Conservation (phyloP, 2,888 invertebrate species). For the Agrotis exclamationis region DNA sequence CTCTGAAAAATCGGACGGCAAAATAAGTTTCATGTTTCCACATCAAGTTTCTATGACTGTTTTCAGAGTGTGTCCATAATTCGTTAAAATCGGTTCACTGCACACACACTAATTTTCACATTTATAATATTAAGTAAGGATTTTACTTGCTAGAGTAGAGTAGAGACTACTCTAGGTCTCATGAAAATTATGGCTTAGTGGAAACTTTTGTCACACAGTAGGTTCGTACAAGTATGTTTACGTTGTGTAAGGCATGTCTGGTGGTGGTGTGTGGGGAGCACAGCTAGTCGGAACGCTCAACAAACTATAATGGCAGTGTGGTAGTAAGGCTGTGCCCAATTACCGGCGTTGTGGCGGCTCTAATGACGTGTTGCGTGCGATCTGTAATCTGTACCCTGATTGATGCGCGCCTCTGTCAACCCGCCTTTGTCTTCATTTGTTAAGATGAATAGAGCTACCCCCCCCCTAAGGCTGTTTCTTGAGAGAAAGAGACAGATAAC, state of each 20-base stretch:
- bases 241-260: constrained; percentile 5
- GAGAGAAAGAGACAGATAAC: no score
- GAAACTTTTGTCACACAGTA: constrained; percentile 8
- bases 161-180: no score
- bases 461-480: not conserved
- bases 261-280: not conserved
- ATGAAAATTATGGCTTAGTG: not conserved
- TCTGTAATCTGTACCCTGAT: constrained; percentile 43
- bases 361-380: constrained; percentile 55
- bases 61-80: no score
- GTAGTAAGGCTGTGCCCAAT: constrained; percentile 48
- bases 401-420: constrained; percentile 39
- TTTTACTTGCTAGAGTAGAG: no score
- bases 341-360: constrained; percentile 53
- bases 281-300: constrained; percentile 29
- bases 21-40: no score
- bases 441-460: not conserved
- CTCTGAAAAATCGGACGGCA: no score
- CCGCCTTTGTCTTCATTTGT: constrained; percentile 17
- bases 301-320: constrained; percentile 38
- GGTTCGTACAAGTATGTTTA: not conserved
- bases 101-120: no score
- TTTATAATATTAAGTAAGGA: no score
- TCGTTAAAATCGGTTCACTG: no score
- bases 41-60: no score